These are phyloP conservation scores for Amphibalanus amphitrite DNA, from an alignment of 1,140 invertebrate genomes.

Conservation along the genomic window DNA sequence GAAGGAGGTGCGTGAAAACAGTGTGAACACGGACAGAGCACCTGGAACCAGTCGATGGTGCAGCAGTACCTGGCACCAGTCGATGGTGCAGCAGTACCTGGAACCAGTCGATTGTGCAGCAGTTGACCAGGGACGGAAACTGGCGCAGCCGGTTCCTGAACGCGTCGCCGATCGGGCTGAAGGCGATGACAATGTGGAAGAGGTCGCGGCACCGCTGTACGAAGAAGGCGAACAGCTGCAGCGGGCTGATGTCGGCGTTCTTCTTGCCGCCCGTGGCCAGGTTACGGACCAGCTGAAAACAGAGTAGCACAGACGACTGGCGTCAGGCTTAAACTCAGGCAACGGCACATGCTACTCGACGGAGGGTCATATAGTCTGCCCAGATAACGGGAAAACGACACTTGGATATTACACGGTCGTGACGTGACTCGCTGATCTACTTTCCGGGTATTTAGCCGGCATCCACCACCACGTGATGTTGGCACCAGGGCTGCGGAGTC, in stretches of 20 bases:
- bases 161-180: conserved; percentile 72
- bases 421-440: too few species aligned
- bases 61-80: conserved; percentile 83
- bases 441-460: too few species aligned
- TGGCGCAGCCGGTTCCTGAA: conserved; percentile 61
- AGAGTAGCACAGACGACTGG: background rate
- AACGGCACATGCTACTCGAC: too few species aligned
- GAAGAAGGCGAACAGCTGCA: conserved; percentile 71
- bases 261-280: conserved; percentile 17
- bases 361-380: too few species aligned
- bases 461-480: too few species aligned
- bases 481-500: too few species aligned
- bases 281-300: background rate
- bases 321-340: too few species aligned
- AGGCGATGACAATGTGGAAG: conserved; percentile 72
- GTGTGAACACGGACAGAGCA: too few species aligned
- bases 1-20: too few species aligned
- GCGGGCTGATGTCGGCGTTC: conserved; percentile 53
- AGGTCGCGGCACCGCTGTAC: conserved; percentile 66
- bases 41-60: conserved; percentile 88
- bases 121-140: conserved; percentile 81
- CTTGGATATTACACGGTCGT: too few species aligned
- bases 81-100: conserved; percentile 74
- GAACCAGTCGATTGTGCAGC: conserved; percentile 91
- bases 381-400: too few species aligned